These are phyloP conservation scores for Cavia porcellus DNA, from an alignment of 2,113 vertebrate genomes.

Conservation along the genomic window DNA sequence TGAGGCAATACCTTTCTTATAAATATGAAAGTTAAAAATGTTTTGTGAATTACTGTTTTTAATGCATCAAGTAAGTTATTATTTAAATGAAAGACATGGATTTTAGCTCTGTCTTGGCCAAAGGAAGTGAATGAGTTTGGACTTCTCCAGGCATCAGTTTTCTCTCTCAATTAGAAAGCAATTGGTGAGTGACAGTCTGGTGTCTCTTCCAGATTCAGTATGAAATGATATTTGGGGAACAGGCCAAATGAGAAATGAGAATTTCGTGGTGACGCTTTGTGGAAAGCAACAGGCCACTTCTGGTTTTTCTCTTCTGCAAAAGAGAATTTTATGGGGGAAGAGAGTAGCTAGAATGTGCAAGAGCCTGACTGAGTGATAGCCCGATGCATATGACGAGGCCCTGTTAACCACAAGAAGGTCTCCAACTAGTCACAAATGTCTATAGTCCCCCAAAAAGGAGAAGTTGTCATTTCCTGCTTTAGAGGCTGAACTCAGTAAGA, in stretches of 20 bases:
- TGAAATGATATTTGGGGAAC: not conserved
- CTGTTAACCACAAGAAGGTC: constrained; percentile 21
- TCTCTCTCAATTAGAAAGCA: constrained; percentile 17
- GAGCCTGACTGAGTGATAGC: not conserved
- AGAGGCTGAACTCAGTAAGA: constrained; percentile 6
- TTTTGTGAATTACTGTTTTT: constrained; percentile 17
- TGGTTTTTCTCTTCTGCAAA: constrained; percentile 57
- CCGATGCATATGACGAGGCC: not conserved
- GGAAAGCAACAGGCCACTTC: constrained; percentile 58
- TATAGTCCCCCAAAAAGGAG: constrained; percentile 36
- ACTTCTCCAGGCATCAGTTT: not conserved
- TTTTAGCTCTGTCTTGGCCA: not conserved
- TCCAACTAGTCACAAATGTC: not conserved
- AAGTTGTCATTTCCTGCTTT: constrained; percentile 47
- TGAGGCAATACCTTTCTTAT: constrained; percentile 30
- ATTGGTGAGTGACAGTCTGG: not conserved
- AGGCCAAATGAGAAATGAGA: constrained; percentile 46
- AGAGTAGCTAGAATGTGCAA: not conserved
- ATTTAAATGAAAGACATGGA: constrained; percentile 51
- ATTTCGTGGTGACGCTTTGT: constrained; percentile 43
- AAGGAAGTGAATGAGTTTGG: not conserved
- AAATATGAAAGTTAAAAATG: constrained; percentile 1
- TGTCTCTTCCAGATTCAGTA: not conserved
- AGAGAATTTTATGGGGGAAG: not conserved
- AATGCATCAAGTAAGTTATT: constrained; percentile 3